Percentiles rank a stretch among this genome's conserved stretches.
These are phyloP conservation scores for Leptonema lineaticorne DNA, from an alignment of 1,140 invertebrate genomes.

Conservation along the genomic window DNA sequence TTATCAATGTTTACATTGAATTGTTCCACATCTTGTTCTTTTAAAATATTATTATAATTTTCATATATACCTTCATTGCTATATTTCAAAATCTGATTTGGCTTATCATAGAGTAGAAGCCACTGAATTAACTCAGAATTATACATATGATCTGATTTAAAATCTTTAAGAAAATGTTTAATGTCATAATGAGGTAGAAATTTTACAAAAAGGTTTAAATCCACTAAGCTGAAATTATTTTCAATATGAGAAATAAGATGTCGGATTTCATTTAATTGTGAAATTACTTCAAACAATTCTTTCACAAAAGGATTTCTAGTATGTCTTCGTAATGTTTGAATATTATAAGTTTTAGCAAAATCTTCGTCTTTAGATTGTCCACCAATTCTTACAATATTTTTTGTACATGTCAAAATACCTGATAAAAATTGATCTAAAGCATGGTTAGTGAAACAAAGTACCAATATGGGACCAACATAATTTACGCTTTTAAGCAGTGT, in stretches of 20 bases:
- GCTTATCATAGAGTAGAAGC: not conserved
- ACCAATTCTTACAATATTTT: conserved; percentile 70
- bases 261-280: not conserved
- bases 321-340: conserved; percentile 43
- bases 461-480: conserved; percentile 61
- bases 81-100: not conserved
- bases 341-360: conserved; percentile 50
- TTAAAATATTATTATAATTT: not conserved
- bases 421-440: conserved; percentile 89
- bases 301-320: not conserved
- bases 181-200: not conserved
- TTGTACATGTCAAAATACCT: conserved; percentile 60
- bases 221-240: not conserved
- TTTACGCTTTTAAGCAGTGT: conserved; percentile 58
- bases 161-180: not conserved
- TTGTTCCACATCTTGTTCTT: too few relatives aligned
- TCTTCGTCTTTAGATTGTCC: conserved; percentile 65
- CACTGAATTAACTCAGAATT: not conserved
- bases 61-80: not conserved
- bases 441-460: conserved; percentile 86
- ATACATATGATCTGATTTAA: not conserved
- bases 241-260: not conserved
- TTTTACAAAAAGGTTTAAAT: not conserved
- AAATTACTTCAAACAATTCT: not conserved
- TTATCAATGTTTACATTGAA: not conserved